phyloP scores from a whole-genome alignment of 2,888 invertebrate species.

The Noctua fimbriata region DNA sequence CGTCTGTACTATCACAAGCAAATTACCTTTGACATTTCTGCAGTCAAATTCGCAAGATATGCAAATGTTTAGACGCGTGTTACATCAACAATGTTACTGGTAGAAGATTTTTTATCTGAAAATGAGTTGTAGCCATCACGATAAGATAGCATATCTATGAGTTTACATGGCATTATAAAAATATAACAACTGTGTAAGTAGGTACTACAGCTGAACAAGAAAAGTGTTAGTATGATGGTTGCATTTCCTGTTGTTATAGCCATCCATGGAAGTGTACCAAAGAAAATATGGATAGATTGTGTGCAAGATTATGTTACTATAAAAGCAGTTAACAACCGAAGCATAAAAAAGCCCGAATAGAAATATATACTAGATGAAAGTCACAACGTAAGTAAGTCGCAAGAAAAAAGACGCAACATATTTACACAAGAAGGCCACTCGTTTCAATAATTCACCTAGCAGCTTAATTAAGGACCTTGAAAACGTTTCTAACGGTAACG shows the following conservation, averaged over 20 bases:
- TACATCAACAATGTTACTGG: constrained; percentile 16
- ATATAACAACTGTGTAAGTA: background rate
- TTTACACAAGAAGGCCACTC: constrained; percentile 15
- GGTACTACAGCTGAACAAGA: background rate
- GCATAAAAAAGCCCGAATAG: background rate
- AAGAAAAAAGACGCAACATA: background rate
- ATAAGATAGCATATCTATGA: constrained; percentile 18
- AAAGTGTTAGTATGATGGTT: background rate
- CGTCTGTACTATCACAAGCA: background rate
- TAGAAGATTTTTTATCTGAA: constrained; percentile 15
- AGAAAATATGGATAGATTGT: background rate
- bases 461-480: constrained; percentile 13
- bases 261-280: background rate
- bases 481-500: constrained; percentile 17
- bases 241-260: background rate
- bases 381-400: background rate
- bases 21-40: background rate
- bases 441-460: constrained; percentile 16
- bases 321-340: background rate
- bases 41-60: background rate
- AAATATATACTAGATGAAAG: background rate
- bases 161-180: background rate
- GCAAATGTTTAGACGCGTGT: constrained; percentile 4
- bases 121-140: constrained; percentile 19
- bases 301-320: background rate